These are phyloP conservation scores for Acanthoscelides obtectus DNA, from an alignment of 2,888 invertebrate species.

Conservation along the genomic window DNA sequence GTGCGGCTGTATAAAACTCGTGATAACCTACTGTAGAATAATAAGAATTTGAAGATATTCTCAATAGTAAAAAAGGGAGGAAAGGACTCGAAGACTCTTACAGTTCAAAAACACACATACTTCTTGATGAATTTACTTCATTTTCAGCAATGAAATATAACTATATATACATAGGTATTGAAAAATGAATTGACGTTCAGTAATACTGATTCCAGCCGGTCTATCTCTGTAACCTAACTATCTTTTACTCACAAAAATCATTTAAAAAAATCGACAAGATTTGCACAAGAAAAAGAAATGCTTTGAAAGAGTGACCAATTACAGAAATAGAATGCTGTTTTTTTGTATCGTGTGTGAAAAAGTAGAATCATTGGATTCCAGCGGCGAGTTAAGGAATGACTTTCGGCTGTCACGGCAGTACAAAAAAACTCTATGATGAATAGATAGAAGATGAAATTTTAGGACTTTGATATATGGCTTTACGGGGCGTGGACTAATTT, in stretches of 20 bases:
- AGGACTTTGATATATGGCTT: too few relatives aligned
- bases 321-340: constrained; percentile 39
- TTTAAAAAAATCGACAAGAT: not conserved
- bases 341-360: constrained; percentile 1
- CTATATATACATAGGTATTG: constrained; percentile 43
- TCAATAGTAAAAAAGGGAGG: constrained; percentile 9
- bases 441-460: too few relatives aligned
- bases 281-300: constrained; percentile 14
- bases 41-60: too few relatives aligned
- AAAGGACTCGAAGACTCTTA: constrained; percentile 23
- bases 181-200: constrained; percentile 46
- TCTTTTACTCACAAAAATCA: constrained; percentile 11
- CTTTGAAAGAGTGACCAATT: constrained; percentile 27
- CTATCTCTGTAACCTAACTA: constrained; percentile 35
- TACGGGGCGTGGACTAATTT: too few relatives aligned
- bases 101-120: constrained; percentile 48
- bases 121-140: constrained; percentile 42
- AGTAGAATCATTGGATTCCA: not conserved
- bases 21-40: too few relatives aligned
- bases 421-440: too few relatives aligned
- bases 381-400: not conserved
- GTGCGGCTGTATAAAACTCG: too few relatives aligned
- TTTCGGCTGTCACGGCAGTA: too few relatives aligned
- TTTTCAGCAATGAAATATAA: constrained; percentile 45
- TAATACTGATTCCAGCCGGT: constrained; percentile 42